Conservation (phyloP, 2,888 invertebrate genomes). For the Conomelus anceps region DNA sequence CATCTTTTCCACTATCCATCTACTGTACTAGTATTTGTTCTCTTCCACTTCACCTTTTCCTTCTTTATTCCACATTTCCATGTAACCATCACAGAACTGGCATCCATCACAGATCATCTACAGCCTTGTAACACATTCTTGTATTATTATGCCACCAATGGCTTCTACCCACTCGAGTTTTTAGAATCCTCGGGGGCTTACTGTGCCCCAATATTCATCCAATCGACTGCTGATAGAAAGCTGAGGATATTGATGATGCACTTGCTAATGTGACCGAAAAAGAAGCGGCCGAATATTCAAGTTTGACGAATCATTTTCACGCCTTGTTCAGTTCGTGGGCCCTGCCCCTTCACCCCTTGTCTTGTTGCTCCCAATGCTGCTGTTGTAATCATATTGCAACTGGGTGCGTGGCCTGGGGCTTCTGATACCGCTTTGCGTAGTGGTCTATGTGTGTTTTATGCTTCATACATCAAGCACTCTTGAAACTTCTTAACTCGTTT, state of each 20-base stretch:
- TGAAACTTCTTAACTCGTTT: no score
- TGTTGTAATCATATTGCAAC: background rate
- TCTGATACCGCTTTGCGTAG: background rate
- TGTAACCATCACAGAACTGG: no score
- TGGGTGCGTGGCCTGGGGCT: background rate
- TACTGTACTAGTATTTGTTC: background rate
- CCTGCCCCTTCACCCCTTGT: no score
- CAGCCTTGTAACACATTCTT: background rate
- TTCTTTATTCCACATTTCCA: background rate
- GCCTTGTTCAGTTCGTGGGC: background rate
- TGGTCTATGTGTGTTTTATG: background rate
- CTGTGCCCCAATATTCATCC: background rate
- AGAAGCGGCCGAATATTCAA: background rate
- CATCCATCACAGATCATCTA: background rate
- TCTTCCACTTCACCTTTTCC: background rate
- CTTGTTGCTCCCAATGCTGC: no score
- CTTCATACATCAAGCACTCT: background rate
- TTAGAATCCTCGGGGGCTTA: background rate
- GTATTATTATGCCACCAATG: background rate
- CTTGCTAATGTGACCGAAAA: background rate
- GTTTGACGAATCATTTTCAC: background rate
- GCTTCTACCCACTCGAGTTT: background rate
- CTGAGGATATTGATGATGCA: background rate
- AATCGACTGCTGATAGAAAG: background rate
- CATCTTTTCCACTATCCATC: background rate